A percentile compares a stretch with the other conserved stretches of the same genome.
Conservation (phyloP, 2,888 invertebrate species). For the Hirtodrosophila cameraria region DNA sequence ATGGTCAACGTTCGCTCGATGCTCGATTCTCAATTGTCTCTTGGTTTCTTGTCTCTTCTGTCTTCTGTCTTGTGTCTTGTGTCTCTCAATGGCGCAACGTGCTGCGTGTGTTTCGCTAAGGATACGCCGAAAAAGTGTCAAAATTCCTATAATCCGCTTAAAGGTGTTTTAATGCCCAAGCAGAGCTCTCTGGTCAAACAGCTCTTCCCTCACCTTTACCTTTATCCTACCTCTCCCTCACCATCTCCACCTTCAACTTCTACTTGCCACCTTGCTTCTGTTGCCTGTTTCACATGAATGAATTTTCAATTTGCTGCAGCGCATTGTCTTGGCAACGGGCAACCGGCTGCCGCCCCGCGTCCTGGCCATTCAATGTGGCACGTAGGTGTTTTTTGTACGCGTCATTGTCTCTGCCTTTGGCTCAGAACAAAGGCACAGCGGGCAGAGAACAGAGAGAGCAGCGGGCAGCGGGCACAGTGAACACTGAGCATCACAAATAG, state of each 20-base stretch:
- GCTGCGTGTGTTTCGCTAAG: slow-evolving; percentile 47
- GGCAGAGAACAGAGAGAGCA: slow-evolving; percentile 46
- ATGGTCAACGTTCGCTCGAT: slow-evolving; percentile 33
- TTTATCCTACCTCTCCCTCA: neutral
- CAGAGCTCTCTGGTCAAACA: slow-evolving; percentile 58
- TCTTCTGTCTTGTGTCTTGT: no score
- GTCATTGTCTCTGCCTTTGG: slow-evolving; percentile 72
- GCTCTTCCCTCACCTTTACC: neutral
- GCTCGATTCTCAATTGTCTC: neutral
- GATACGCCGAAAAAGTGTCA: slow-evolving; percentile 79
- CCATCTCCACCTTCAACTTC: slow-evolving; percentile 11
- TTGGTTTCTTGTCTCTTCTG: no score
- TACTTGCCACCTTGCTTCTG: slow-evolving; percentile 59
- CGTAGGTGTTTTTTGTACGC: slow-evolving; percentile 73
- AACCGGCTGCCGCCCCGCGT: slow-evolving; percentile 72
- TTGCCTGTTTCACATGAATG: slow-evolving; percentile 80
- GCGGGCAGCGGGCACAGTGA: slow-evolving; percentile 41
- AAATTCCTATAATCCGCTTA: slow-evolving; percentile 81
- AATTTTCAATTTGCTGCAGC: slow-evolving; percentile 77
- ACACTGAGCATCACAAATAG: slow-evolving; percentile 59
- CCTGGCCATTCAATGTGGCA: slow-evolving; percentile 76
- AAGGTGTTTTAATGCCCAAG: slow-evolving; percentile 77
- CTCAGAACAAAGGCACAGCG: slow-evolving; percentile 76
- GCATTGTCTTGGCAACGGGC: slow-evolving; percentile 78
- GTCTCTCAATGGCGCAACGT: slow-evolving; percentile 1